These are phyloP conservation scores for Callospermophilus lateralis DNA, from an alignment of 2,113 vertebrate genomes.

Conservation along the genomic window DNA sequence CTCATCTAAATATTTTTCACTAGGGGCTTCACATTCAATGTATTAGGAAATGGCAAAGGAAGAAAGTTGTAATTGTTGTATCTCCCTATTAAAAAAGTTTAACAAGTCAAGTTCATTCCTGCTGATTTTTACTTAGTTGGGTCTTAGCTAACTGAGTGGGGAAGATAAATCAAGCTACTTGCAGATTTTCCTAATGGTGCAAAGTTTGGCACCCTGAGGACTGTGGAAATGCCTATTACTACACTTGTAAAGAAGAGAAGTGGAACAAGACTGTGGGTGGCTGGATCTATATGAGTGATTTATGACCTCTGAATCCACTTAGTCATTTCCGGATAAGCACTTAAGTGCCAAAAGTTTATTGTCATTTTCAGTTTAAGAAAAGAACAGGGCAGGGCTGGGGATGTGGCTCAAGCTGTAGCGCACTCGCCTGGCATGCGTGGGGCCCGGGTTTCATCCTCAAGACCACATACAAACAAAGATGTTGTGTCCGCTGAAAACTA, in stretches of 20 bases:
- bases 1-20: slow-evolving; percentile 75
- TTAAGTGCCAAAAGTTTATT: slow-evolving; percentile 65
- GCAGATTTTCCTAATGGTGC: slow-evolving; percentile 83
- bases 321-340: slow-evolving; percentile 74
- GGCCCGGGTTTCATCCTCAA: too few species aligned
- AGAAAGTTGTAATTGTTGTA: slow-evolving; percentile 71
- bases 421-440: too few species aligned
- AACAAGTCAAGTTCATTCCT: slow-evolving; percentile 69
- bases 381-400: too few species aligned
- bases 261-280: slow-evolving; percentile 80
- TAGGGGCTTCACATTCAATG: slow-evolving; percentile 65
- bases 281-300: slow-evolving; percentile 74
- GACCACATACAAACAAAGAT: too few species aligned
- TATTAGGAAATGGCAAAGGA: slow-evolving; percentile 50
- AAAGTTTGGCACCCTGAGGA: slow-evolving; percentile 81
- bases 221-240: slow-evolving; percentile 75
- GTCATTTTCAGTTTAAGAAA: slow-evolving; percentile 51
- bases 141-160: slow-evolving; percentile 74
- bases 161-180: slow-evolving; percentile 81
- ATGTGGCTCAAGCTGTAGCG: too few species aligned
- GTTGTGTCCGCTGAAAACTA: too few species aligned
- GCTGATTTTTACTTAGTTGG: slow-evolving; percentile 78
- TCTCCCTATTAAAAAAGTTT: slow-evolving; percentile 78
- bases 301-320: slow-evolving; percentile 68
- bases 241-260: slow-evolving; percentile 71